Conservation (phyloP, 92 coral and sea anemone species). For the Palythoa grandis region DNA sequence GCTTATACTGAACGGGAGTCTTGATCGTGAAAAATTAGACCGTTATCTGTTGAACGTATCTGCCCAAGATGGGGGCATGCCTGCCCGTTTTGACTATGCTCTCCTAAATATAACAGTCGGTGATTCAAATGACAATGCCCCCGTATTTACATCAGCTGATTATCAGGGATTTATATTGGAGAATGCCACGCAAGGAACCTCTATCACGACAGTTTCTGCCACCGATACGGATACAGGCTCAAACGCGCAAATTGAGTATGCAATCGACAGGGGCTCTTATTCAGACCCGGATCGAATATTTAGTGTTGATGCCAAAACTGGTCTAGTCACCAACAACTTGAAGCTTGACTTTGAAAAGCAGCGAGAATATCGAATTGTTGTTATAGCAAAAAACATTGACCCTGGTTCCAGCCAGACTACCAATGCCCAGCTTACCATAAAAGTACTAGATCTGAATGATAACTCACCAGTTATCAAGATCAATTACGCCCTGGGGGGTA, state of each 20-base stretch:
- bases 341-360: constrained; percentile 70
- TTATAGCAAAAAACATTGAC: constrained; percentile 77
- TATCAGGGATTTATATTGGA: constrained; percentile 71
- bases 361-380: constrained; percentile 58
- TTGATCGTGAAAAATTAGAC: constrained; percentile 77
- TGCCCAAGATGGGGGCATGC: constrained; percentile 90
- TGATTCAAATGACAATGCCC: constrained; percentile 82
- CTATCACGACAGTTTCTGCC: constrained; percentile 77
- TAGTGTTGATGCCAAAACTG: constrained; percentile 62
- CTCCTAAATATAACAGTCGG: constrained; percentile 75
- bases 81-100: constrained; percentile 62
- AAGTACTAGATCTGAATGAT: constrained; percentile 84
- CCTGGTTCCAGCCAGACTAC: constrained; percentile 29
- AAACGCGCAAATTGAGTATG: constrained; percentile 74
- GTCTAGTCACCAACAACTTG: constrained; percentile 62
- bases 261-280: constrained; percentile 62
- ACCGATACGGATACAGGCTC: constrained; percentile 85
- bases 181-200: constrained; percentile 52
- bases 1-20: constrained; percentile 61
- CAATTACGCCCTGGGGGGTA: constrained; percentile 59
- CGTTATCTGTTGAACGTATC: constrained; percentile 81
- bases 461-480: constrained; percentile 72
- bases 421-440: constrained; percentile 56
- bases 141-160: constrained; percentile 62
- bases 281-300: constrained; percentile 69